A percentile compares a stretch with the other conserved stretches of the same genome.
These are phyloP conservation scores for Hirtodrosophila duncani DNA, from an alignment of 2,888 invertebrate genomes.

Conservation along the genomic window DNA sequence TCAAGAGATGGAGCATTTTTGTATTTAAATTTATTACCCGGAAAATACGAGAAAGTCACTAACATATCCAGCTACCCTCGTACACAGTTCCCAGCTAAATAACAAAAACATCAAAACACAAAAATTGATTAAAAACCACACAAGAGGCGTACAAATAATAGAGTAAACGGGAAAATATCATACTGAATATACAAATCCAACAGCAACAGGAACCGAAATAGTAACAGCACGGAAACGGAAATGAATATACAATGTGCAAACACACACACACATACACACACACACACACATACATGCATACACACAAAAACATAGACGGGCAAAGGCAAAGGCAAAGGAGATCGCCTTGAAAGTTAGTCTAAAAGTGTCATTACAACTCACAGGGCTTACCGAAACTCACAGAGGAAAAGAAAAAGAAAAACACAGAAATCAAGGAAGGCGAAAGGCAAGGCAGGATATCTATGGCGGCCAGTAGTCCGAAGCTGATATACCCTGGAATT, in stretches of 20 bases:
- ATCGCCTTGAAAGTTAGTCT: slow-evolving; percentile 74
- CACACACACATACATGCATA: not conserved
- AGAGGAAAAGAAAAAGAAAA: slow-evolving; percentile 45
- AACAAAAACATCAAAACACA: slow-evolving; percentile 41
- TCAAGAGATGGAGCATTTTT: no score
- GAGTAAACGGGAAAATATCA: no score
- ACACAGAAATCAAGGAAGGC: slow-evolving; percentile 27
- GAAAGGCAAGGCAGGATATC: no score
- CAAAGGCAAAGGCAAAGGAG: slow-evolving; percentile 30
- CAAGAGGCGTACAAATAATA: slow-evolving; percentile 21
- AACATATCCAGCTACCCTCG: slow-evolving; percentile 7
- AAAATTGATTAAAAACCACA: slow-evolving; percentile 70
- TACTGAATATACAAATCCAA: no score
- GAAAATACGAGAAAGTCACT: slow-evolving; percentile 5
- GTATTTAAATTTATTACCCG: no score
- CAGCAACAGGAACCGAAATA: slow-evolving; percentile 2
- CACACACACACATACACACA: slow-evolving; percentile 10
- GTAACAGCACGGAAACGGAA: slow-evolving; percentile 51
- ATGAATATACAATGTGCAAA: slow-evolving; percentile 25
- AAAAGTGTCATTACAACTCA: slow-evolving; percentile 72
- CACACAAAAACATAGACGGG: not conserved
- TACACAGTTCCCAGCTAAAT: slow-evolving; percentile 19
- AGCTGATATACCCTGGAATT: no score
- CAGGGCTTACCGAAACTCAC: no score
- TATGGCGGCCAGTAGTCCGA: no score